These are phyloP conservation scores for Neria commutata DNA, from an alignment of 2,888 invertebrate species.

Conservation along the genomic window DNA sequence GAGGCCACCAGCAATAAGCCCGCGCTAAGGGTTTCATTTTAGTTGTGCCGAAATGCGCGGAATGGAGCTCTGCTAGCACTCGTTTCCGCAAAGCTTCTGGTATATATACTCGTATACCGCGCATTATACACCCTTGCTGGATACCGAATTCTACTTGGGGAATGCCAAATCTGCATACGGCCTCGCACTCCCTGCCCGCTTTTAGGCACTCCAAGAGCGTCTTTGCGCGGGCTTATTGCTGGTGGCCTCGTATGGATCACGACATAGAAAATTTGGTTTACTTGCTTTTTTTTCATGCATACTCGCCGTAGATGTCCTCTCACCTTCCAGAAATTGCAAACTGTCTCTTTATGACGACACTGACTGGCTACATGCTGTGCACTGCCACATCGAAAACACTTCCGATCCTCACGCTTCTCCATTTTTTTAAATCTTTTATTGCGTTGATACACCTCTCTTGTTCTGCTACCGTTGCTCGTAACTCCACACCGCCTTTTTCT, in stretches of 20 bases:
- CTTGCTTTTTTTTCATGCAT: conserved; percentile 1
- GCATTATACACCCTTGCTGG: neutral
- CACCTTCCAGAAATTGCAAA: conserved; percentile 9
- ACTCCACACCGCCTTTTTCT: conserved; percentile 34
- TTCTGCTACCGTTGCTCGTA: conserved; percentile 23
- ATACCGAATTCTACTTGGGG: conserved; percentile 14
- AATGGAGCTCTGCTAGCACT: neutral
- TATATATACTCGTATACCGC: neutral
- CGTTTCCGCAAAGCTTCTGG: neutral
- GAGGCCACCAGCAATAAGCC: conserved; percentile 36
- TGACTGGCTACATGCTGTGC: conserved; percentile 4
- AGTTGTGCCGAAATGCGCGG: neutral
- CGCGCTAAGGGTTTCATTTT: conserved; percentile 32
- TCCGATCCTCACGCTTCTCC: neutral
- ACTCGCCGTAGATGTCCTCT: conserved; percentile 11
- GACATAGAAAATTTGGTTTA: conserved; percentile 23
- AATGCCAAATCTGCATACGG: conserved; percentile 20
- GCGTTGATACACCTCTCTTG: too few relatives aligned
- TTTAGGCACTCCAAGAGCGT: conserved; percentile 17
- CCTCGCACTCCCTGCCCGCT: conserved; percentile 9
- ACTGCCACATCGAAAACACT: conserved; percentile 9
- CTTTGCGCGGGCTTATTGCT: conserved; percentile 35
- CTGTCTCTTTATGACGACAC: neutral
- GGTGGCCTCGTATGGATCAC: conserved; percentile 29
- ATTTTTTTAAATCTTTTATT: too few relatives aligned